Percentiles rank a stretch among this genome's conserved stretches.
Evolutionary conservation across 2,113 vertebrate species (phyloP).

Genomic region (Xenus cinereus): DNA sequence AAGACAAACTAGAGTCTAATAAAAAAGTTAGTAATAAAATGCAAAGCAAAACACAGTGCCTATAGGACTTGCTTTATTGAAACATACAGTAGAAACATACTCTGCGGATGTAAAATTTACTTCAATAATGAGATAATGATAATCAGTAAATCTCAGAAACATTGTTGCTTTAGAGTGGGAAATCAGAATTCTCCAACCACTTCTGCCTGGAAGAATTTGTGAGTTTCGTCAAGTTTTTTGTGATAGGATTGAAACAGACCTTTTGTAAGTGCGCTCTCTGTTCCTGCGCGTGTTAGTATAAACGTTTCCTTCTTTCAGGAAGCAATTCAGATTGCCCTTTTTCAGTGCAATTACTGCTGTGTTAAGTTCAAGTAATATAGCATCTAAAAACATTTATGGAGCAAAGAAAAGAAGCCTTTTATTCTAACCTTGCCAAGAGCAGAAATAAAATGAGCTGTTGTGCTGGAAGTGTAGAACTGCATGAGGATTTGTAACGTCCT

Average conservation of each 20-base stretch:
- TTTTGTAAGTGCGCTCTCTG: slow-evolving; percentile 35
- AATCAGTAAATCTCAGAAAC: neutral
- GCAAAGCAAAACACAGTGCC: neutral
- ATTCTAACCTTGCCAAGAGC: slow-evolving; percentile 69
- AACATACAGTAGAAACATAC: neutral
- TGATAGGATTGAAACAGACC: slow-evolving; percentile 31
- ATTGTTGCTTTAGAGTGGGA: neutral
- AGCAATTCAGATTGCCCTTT: slow-evolving; percentile 59
- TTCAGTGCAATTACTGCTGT: slow-evolving; percentile 60
- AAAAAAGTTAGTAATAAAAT: slow-evolving; percentile 4
- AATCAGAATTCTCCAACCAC: neutral
- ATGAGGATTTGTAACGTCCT: slow-evolving; percentile 23
- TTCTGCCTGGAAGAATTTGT: neutral
- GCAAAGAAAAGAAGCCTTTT: slow-evolving; percentile 61
- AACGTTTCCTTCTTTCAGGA: slow-evolving; percentile 64
- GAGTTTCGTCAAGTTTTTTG: slow-evolving; percentile 13
- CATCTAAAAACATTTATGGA: slow-evolving; percentile 63
- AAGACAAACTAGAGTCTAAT: neutral
- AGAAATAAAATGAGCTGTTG: slow-evolving; percentile 69
- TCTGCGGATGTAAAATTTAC: neutral
- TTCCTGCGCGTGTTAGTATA: slow-evolving; percentile 32
- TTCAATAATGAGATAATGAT: neutral
- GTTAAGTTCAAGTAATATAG: slow-evolving; percentile 65
- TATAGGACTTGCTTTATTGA: neutral
- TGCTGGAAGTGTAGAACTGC: slow-evolving; percentile 34